Percentiles rank a stretch among this genome's conserved stretches.
These are phyloP conservation scores for Melanotus villosus DNA, from an alignment of 2,888 invertebrate species.

Conservation along the genomic window DNA sequence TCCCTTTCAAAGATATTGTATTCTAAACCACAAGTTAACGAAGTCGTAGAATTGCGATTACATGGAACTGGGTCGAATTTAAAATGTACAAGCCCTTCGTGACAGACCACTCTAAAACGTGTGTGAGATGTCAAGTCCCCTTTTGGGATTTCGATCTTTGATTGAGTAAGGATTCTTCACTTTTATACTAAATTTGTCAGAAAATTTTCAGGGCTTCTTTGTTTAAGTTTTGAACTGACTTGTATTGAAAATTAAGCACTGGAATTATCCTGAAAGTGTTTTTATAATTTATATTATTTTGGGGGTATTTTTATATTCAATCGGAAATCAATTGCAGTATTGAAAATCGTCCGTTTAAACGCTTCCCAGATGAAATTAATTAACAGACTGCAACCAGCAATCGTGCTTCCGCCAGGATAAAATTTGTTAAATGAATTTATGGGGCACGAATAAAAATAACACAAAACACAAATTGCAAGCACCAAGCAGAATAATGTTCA, in stretches of 20 bases:
- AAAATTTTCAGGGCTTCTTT: too few relatives aligned
- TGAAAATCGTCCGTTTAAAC: background rate
- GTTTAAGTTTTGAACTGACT: too few relatives aligned
- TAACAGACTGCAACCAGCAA: slow-evolving; percentile 4
- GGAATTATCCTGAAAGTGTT: too few relatives aligned
- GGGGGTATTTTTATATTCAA: too few relatives aligned
- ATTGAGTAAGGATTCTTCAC: slow-evolving; percentile 11
- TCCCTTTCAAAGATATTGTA: too few relatives aligned
- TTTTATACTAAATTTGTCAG: slow-evolving; percentile 20
- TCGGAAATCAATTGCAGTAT: slow-evolving; percentile 3
- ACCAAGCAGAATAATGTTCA: too few relatives aligned
- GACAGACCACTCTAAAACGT: slow-evolving; percentile 20
- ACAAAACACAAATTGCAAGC: background rate
- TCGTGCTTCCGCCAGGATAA: background rate
- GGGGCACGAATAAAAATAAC: background rate
- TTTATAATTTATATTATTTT: too few relatives aligned
- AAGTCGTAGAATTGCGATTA: background rate
- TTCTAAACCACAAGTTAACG: too few relatives aligned
- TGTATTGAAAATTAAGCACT: too few relatives aligned
- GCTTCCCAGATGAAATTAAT: slow-evolving; percentile 15
- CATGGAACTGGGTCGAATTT: slow-evolving; percentile 3
- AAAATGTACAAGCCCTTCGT: slow-evolving; percentile 22
- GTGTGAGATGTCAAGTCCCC: slow-evolving; percentile 23
- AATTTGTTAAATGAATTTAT: slow-evolving; percentile 20
- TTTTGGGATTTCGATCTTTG: slow-evolving; percentile 13